These are phyloP conservation scores for Adelphocoris suturalis DNA, from an alignment of 2,888 invertebrate species.

Conservation along the genomic window DNA sequence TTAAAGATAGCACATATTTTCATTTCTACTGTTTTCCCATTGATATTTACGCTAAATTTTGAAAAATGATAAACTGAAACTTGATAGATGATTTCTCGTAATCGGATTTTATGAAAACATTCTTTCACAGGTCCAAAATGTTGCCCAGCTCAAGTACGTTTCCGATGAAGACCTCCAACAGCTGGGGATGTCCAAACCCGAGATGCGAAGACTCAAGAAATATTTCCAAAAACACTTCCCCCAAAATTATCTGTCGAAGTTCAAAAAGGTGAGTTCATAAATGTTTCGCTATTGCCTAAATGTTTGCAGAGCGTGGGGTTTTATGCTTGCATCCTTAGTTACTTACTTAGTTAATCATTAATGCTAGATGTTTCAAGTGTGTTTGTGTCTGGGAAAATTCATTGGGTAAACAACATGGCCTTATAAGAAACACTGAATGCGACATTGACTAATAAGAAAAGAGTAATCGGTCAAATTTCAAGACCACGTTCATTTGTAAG, in stretches of 20 bases:
- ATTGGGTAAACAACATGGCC: neutral
- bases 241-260: slow-evolving; percentile 94
- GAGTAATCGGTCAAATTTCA: too few relatives aligned
- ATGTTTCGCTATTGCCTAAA: neutral
- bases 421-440: too few relatives aligned
- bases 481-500: too few relatives aligned
- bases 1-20: too few relatives aligned
- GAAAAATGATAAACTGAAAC: too few relatives aligned
- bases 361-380: too few relatives aligned
- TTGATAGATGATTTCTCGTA: neutral
- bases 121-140: slow-evolving; percentile 83
- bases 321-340: neutral
- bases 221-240: slow-evolving; percentile 96
- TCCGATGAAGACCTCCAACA: slow-evolving; percentile 93
- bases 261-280: slow-evolving; percentile 84
- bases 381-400: neutral
- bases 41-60: too few relatives aligned
- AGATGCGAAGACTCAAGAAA: slow-evolving; percentile 95
- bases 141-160: slow-evolving; percentile 95
- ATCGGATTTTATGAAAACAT: neutral
- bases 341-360: too few relatives aligned
- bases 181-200: slow-evolving; percentile 96
- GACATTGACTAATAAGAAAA: too few relatives aligned
- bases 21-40: too few relatives aligned
- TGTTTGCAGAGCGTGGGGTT: neutral